phyloP scores from a whole-genome alignment of 2,113 vertebrate genomes.

The Cyanistes caeruleus region DNA sequence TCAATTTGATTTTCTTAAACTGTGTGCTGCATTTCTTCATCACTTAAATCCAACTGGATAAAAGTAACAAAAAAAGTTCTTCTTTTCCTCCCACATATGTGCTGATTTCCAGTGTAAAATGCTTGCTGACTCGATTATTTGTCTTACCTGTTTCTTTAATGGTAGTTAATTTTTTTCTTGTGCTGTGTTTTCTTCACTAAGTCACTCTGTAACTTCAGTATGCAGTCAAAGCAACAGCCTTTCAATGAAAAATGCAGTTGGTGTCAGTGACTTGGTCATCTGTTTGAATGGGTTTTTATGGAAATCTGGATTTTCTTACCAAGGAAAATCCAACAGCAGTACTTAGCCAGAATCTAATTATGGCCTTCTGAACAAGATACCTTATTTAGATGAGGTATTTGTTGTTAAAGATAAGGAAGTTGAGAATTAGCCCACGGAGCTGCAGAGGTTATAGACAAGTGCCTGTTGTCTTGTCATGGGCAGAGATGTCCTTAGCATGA shows the following conservation, averaged over 20 bases:
- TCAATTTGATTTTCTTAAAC: not conserved
- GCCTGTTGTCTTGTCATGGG: not conserved
- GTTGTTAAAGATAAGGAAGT: not conserved
- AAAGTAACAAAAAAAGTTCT: not conserved
- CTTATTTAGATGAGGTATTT: not conserved
- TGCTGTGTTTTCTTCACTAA: not conserved
- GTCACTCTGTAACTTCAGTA: not conserved
- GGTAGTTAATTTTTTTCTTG: not conserved
- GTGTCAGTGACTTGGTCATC: not conserved
- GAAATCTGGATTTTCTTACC: not conserved
- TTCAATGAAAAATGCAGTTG: not conserved
- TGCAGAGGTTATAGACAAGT: not conserved
- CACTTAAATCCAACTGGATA: not conserved
- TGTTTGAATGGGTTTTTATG: not conserved
- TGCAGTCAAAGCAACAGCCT: not conserved
- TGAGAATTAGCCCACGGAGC: not conserved
- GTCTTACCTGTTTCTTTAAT: not conserved
- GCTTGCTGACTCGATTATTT: not conserved
- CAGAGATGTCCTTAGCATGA: not conserved
- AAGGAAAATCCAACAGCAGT: not conserved
- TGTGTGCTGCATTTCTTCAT: not conserved
- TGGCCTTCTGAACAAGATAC: not conserved
- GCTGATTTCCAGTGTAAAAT: not conserved
- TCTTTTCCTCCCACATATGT: fast-evolving
- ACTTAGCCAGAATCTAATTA: not conserved